Conservation (phyloP, 2,888 invertebrate genomes). For the Diaphora mendica region DNA sequence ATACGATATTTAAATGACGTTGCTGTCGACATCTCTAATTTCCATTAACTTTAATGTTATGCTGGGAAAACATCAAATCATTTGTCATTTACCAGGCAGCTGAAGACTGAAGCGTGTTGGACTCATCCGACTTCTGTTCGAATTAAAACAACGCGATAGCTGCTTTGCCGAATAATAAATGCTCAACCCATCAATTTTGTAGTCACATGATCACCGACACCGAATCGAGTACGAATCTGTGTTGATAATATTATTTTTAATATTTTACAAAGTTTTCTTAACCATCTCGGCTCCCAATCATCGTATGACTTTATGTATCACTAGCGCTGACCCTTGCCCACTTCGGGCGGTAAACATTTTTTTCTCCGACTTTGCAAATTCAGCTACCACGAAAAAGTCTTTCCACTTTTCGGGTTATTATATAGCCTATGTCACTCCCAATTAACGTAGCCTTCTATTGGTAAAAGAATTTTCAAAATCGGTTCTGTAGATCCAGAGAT, state of each 20-base stretch:
- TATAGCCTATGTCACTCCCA: too few relatives aligned
- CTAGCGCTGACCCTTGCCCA: too few relatives aligned
- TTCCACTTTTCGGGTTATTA: too few relatives aligned
- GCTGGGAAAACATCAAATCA: constrained; percentile 32
- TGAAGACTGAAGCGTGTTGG: constrained; percentile 29
- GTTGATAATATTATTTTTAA: not conserved
- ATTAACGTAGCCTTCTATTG: too few relatives aligned
- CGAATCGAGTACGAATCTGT: not conserved
- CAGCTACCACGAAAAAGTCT: too few relatives aligned
- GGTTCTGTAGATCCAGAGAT: too few relatives aligned
- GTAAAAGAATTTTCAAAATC: too few relatives aligned
- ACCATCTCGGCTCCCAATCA: not conserved
- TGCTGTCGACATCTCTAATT: not conserved
- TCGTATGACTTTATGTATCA: not conserved
- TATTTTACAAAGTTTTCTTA: not conserved
- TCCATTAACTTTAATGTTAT: constrained; percentile 24
- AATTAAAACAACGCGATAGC: too few relatives aligned
- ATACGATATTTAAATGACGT: not conserved
- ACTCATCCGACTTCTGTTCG: constrained; percentile 46
- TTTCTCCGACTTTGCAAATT: too few relatives aligned
- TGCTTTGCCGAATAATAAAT: not conserved
- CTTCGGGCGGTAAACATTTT: too few relatives aligned
- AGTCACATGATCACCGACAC: not conserved
- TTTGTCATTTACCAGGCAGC: constrained; percentile 27
- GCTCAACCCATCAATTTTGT: too few relatives aligned